Evolutionary conservation across 2,797 vertebrate species (phyloP), one percentile per base, ranked within the genome.

Genomic region (Coendou prehensilis): DNA sequence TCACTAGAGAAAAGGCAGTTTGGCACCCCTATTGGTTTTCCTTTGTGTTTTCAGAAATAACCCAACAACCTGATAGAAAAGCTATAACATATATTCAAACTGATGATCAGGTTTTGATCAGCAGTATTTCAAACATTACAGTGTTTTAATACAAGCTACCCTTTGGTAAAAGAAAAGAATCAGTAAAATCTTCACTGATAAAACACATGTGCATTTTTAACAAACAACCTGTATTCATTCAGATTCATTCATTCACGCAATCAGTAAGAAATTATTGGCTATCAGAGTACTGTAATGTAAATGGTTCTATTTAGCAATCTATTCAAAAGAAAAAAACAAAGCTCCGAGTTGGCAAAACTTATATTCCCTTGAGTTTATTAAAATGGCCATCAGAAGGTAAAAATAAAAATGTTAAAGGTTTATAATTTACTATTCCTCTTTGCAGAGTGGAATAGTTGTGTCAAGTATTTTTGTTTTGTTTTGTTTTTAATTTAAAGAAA

Each of bases 151-250:
- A 87, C 0, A 57, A 86, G 28, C 14, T 89, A 83, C 23, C 26
- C 33, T 92, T 84, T 67, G 61, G 11, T 81, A 85, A 94, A 82
- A 71, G 30, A 52, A 85, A 57, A 90, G 33, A 95, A 86, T 73
- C 30, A 73, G 11, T 78, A 87, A 91, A 64, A 61, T 87, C 14
- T 93, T 95, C 85, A 90, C 47, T 13, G 50, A 90, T 54, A 13
- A 94, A 88, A 94, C 28, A 47, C 13, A 85, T 54, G 57, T 78
- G 26, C 4, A 76, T 89, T 17, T 81, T 92, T 95, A 87, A 81
- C 23, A 83, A 82, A 78, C 33, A 85, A 59, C 11, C 45, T 80
- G 41, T 45, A 80, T 85, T 86, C 8, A 78, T 59, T 76, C 50
- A 64, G 17, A 83, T 17, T 33, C 50, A 85, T 41, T 78, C 14